phyloP scores from a whole-genome alignment of 23 tunicate species.

The Halocynthia roretzi region DNA sequence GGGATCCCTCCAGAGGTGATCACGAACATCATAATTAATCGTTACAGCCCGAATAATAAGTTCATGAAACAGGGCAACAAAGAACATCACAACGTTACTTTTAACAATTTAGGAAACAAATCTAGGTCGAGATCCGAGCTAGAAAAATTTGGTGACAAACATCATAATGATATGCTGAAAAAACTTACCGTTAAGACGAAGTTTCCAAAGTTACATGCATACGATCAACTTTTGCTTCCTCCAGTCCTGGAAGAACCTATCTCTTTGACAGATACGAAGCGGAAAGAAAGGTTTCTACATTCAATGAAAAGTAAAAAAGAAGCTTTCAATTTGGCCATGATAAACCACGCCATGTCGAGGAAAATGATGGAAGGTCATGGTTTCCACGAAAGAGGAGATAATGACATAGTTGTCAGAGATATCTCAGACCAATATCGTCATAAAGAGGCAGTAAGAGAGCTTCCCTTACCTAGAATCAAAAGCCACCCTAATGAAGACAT shows the following conservation, averaged over 20 bases:
- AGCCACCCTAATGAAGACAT: too few relatives aligned
- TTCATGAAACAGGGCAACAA: neutral
- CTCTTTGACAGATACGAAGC: neutral
- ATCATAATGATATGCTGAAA: neutral
- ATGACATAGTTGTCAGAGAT: too few relatives aligned
- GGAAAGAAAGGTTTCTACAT: neutral
- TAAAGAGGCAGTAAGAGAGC: too few relatives aligned
- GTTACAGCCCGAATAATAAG: constrained; percentile 5
- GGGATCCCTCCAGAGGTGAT: constrained; percentile 6
- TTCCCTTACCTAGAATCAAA: too few relatives aligned
- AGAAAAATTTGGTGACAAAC: neutral
- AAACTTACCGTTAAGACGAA: constrained; percentile 4
- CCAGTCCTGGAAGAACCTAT: neutral
- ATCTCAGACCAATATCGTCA: too few relatives aligned
- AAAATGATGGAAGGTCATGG: constrained; percentile 12
- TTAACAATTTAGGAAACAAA: neutral
- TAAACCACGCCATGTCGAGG: constrained; percentile 2
- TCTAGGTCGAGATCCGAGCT: neutral
- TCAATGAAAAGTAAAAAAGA: neutral
- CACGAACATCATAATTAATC: constrained; percentile 4
- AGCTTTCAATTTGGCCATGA: constrained; percentile 20
- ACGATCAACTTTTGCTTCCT: constrained; percentile 4
- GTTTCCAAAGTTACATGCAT: constrained; percentile 11
- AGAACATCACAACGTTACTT: constrained; percentile 7
- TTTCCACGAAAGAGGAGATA: neutral